Evolutionary conservation across 2,888 invertebrate genomes (phyloP).

Genomic region (Xestia ashworthii): DNA sequence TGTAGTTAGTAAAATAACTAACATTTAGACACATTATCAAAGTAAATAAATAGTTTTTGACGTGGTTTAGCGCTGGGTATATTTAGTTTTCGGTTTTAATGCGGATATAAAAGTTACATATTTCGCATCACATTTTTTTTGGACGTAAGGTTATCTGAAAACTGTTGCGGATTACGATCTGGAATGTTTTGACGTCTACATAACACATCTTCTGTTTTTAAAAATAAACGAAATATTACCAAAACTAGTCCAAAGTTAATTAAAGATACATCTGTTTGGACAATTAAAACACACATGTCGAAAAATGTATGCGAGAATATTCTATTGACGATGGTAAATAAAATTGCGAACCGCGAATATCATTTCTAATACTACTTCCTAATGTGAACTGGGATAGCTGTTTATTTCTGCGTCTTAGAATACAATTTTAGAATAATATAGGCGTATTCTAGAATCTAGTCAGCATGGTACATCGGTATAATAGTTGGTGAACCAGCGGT

Average conservation of each 20-base stretch:
- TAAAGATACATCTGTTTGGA: constrained; percentile 48
- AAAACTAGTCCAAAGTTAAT: constrained; percentile 42
- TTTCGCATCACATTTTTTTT: constrained; percentile 38
- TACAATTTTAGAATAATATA: constrained; percentile 35
- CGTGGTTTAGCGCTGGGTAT: constrained; percentile 57
- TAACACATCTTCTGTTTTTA: neutral
- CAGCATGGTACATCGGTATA: constrained; percentile 68
- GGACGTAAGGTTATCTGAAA: constrained; percentile 37
- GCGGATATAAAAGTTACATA: constrained; percentile 43
- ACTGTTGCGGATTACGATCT: constrained; percentile 2
- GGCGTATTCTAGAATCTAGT: constrained; percentile 53
- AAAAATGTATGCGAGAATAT: constrained; percentile 34
- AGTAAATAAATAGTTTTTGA: constrained; percentile 67
- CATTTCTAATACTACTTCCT: constrained; percentile 20
- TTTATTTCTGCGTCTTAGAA: neutral
- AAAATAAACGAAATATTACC: neutral
- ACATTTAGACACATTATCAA: constrained; percentile 67
- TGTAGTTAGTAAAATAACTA: constrained; percentile 72
- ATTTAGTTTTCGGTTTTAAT: constrained; percentile 51
- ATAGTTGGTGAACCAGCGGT: constrained; percentile 84
- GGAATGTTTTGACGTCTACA: neutral
- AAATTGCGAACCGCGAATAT: constrained; percentile 14
- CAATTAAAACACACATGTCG: constrained; percentile 54
- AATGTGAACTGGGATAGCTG: neutral
- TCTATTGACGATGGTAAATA: constrained; percentile 18